These are phyloP conservation scores for Brachionus plicatilis DNA, from an alignment of 1,140 invertebrate species.

Conservation along the genomic window DNA sequence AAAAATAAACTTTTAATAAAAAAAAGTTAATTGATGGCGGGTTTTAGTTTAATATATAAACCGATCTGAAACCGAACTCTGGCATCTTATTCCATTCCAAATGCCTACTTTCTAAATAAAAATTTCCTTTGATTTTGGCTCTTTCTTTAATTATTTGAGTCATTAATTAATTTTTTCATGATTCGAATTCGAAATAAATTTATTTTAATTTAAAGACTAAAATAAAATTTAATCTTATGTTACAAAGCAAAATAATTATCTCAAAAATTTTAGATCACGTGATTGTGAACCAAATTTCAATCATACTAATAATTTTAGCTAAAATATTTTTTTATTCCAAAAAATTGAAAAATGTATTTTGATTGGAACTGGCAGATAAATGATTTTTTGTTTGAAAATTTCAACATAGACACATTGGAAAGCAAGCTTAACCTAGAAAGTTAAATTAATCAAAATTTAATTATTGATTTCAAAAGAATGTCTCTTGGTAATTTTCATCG, in stretches of 20 bases:
- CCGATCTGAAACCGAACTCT: no score
- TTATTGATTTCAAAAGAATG: constrained; percentile 1
- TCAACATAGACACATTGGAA: constrained; percentile 17
- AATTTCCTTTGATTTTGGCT: no score
- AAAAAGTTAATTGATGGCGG: no score
- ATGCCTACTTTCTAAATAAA: no score
- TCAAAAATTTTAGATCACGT: background rate
- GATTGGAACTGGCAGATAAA: constrained; percentile 21
- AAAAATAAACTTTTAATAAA: no score
- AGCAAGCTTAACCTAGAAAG: background rate
- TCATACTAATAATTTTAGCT: background rate
- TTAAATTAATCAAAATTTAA: background rate
- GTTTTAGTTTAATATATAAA: no score
- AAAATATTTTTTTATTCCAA: background rate
- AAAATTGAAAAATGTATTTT: constrained; percentile 27
- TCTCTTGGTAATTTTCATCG: constrained; percentile 2
- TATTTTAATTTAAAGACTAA: background rate
- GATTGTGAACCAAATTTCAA: background rate
- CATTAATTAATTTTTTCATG: no score
- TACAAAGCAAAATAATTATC: background rate
- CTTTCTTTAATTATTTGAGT: no score
- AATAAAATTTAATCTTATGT: background rate
- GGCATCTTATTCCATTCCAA: no score
- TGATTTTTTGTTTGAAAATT: constrained; percentile 28
- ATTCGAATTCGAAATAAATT: no score